Percentiles rank a stretch among this genome's conserved stretches.
Evolutionary conservation across 2,797 vertebrate species (phyloP).

Genomic region (Silurus aristotelis): DNA sequence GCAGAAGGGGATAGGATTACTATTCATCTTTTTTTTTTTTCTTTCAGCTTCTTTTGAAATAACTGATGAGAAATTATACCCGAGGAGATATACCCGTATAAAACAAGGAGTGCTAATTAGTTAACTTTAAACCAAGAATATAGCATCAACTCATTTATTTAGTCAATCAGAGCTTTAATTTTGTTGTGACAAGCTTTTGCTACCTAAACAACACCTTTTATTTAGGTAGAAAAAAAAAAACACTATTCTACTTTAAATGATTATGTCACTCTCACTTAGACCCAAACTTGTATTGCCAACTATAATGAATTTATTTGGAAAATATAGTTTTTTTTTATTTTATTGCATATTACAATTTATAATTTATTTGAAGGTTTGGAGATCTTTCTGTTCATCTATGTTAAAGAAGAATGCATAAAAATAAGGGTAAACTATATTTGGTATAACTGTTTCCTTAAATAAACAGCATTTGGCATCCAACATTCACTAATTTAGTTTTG

Average conservation of each 20-base stretch:
- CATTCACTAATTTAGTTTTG: not conserved
- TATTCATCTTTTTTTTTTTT: not conserved
- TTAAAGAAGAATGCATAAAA: not conserved
- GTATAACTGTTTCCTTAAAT: not conserved
- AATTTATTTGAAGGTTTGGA: not conserved
- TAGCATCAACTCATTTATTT: not conserved
- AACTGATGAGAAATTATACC: not conserved
- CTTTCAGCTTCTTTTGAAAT: not conserved
- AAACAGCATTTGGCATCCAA: not conserved
- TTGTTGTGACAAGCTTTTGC: not conserved
- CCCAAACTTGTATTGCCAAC: too few species aligned
- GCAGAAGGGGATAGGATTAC: too few species aligned
- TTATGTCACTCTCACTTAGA: too few species aligned
- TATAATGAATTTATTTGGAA: too few species aligned
- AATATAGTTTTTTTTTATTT: too few species aligned
- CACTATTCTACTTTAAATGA: too few species aligned
- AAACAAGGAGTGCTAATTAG: not conserved
- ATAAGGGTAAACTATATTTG: not conserved
- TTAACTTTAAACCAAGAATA: not conserved
- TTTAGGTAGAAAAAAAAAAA: too few species aligned
- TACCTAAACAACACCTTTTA: not conserved
- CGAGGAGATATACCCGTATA: too few species aligned
- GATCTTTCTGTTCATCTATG: not conserved
- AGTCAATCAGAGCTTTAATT: not conserved
- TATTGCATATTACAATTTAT: too few species aligned